Evolutionary conservation across 2,888 invertebrate genomes (phyloP).

Genomic region (Marasmarcha lunaedactyla): DNA sequence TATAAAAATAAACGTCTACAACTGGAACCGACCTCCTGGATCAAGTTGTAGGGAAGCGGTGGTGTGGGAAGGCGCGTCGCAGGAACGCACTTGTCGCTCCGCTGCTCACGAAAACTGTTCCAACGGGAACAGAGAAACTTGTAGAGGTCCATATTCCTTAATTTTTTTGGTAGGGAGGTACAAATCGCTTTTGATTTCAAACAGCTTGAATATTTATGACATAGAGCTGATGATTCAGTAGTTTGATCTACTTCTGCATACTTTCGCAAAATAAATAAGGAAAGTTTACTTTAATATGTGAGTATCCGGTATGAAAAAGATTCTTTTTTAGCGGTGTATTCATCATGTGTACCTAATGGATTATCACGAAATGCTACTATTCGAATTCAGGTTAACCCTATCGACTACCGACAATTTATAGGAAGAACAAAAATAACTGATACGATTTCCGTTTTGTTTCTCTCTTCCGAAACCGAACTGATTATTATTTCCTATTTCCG

Average conservation of each 20-base stretch:
- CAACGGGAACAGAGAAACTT: constrained; percentile 14
- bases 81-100: constrained; percentile 54
- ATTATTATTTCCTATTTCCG: constrained; percentile 8
- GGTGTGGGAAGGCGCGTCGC: constrained; percentile 29
- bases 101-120: constrained; percentile 50
- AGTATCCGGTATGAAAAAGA: too few species aligned
- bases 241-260: too few species aligned
- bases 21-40: background rate
- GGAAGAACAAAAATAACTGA: constrained; percentile 1
- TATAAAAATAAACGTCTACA: too few species aligned
- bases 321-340: too few species aligned
- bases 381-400: too few species aligned
- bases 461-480: constrained; percentile 6
- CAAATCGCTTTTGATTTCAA: background rate
- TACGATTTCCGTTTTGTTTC: constrained; percentile 6
- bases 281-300: too few species aligned
- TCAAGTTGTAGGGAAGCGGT: constrained; percentile 33
- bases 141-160: constrained; percentile 1
- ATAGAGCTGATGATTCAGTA: too few species aligned
- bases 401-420: too few species aligned
- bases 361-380: too few species aligned
- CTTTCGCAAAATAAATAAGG: too few species aligned
- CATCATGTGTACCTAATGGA: too few species aligned
- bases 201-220: background rate
- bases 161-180: too few species aligned